phyloP scores from a whole-genome alignment of 2,113 vertebrate genomes.

The Pelmatolapia mariae region DNA sequence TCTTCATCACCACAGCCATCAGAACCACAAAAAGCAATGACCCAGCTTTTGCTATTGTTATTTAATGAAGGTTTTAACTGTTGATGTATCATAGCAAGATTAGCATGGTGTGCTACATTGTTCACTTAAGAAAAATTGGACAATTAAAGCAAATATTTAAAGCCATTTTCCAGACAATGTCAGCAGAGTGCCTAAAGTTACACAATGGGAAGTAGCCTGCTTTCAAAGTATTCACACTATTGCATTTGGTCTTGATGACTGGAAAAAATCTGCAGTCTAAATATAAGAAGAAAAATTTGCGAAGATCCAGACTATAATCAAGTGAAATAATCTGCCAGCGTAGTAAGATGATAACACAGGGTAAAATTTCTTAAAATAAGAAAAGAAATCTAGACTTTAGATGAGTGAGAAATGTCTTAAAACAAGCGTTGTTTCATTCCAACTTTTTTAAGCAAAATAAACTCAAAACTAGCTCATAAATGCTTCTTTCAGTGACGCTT shows the following conservation, averaged over 20 bases:
- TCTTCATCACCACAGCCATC: neutral
- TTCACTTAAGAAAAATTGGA: neutral
- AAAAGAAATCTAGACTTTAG: neutral
- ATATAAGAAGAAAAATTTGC: neutral
- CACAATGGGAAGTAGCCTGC: neutral
- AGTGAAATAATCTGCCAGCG: neutral
- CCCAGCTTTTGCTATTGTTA: neutral
- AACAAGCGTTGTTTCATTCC: neutral
- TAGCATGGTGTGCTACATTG: neutral
- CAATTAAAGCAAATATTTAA: neutral
- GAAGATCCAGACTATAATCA: neutral
- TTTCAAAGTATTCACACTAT: neutral
- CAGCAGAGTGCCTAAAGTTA: neutral
- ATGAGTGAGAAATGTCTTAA: too few species aligned
- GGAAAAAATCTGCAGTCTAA: neutral
- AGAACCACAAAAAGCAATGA: neutral
- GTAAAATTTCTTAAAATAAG: neutral
- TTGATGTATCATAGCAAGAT: neutral
- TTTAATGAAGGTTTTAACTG: neutral
- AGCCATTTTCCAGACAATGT: neutral
- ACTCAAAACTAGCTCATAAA: neutral
- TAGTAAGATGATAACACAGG: neutral
- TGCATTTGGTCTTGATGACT: neutral
- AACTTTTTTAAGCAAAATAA: neutral
- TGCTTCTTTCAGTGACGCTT: neutral